These are phyloP conservation scores for Drosophila tripunctata DNA, from an alignment of 2,888 invertebrate genomes.

Conservation along the genomic window DNA sequence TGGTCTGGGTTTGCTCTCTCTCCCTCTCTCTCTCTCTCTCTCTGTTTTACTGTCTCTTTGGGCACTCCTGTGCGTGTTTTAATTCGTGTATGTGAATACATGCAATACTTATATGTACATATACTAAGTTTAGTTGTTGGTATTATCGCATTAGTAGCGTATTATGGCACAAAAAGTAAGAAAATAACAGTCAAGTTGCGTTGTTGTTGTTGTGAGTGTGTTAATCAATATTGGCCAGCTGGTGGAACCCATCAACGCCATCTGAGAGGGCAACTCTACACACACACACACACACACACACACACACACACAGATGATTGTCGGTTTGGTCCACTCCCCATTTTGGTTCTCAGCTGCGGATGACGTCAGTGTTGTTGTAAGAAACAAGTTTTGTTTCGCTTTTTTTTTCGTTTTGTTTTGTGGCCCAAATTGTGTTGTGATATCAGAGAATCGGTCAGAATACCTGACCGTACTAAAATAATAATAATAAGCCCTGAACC, in stretches of 20 bases:
- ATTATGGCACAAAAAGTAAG: slow-evolving; percentile 53
- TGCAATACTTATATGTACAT: slow-evolving; percentile 10
- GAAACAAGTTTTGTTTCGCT: slow-evolving; percentile 62
- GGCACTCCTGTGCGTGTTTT: slow-evolving; percentile 36
- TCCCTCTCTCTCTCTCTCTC: slow-evolving; percentile 19
- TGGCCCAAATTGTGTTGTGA: slow-evolving; percentile 19
- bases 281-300: not conserved
- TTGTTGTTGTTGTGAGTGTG: slow-evolving; percentile 20
- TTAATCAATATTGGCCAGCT: slow-evolving; percentile 75
- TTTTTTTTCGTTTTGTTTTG: slow-evolving; percentile 11
- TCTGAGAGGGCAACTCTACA: slow-evolving; percentile 34
- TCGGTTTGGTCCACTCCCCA: slow-evolving; percentile 80
- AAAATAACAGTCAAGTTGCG: slow-evolving; percentile 32
- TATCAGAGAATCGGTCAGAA: slow-evolving; percentile 36
- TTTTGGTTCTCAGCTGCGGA: slow-evolving; percentile 79
- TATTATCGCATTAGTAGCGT: slow-evolving; percentile 68
- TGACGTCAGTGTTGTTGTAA: slow-evolving; percentile 76
- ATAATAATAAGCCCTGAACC: slow-evolving; percentile 49
- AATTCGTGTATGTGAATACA: slow-evolving; percentile 24
- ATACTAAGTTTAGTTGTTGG: slow-evolving; percentile 50
- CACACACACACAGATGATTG: slow-evolving; percentile 59
- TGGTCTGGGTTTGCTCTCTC: slow-evolving; percentile 44
- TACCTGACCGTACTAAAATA: slow-evolving; percentile 64
- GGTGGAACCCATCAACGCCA: slow-evolving; percentile 46
- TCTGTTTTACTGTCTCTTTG: slow-evolving; percentile 21